Conservation (phyloP, 2,113 vertebrate species). For the Verasper variegatus region DNA sequence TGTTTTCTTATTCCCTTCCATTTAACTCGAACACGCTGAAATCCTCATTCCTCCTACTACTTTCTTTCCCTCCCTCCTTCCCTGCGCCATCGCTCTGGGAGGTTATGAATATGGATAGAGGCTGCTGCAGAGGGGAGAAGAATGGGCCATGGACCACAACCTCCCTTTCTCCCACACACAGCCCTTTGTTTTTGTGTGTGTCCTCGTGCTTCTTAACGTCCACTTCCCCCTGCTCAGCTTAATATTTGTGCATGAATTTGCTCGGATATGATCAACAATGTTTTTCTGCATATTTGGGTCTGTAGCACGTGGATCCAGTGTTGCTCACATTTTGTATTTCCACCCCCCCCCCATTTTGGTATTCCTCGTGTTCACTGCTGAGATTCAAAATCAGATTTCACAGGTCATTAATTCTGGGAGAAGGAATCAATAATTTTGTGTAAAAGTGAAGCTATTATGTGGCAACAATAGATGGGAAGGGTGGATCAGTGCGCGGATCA, state of each 20-base stretch:
- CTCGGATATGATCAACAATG: conserved; percentile 29
- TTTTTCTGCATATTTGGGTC: conserved; percentile 30
- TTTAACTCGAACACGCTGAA: conserved; percentile 32
- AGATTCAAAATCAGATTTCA: conserved; percentile 55
- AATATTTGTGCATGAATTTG: conserved; percentile 35
- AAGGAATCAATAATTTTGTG: conserved; percentile 51
- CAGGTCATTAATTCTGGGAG: conserved; percentile 48
- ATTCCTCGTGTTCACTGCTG: conserved; percentile 16
- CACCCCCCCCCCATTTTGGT: not conserved
- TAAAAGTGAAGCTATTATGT: conserved; percentile 52
- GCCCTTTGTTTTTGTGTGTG: conserved; percentile 20
- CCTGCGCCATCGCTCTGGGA: conserved; percentile 50
- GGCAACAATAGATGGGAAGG: conserved; percentile 40
- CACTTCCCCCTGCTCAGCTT: conserved; percentile 34
- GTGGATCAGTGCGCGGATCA: conserved; percentile 36
- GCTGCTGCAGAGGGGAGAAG: conserved; percentile 59
- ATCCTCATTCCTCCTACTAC: conserved; percentile 29
- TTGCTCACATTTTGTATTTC: conserved; percentile 16
- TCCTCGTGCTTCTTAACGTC: conserved; percentile 15
- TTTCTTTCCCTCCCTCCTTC: conserved; percentile 22
- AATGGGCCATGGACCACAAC: conserved; percentile 47
- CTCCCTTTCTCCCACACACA: conserved; percentile 7
- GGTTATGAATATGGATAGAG: conserved; percentile 72
- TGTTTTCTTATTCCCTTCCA: conserved; percentile 26
- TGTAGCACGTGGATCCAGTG: conserved; percentile 26